phyloP scores from a whole-genome alignment of 2,113 vertebrate species.

The Campylomormyrus tamandua region DNA sequence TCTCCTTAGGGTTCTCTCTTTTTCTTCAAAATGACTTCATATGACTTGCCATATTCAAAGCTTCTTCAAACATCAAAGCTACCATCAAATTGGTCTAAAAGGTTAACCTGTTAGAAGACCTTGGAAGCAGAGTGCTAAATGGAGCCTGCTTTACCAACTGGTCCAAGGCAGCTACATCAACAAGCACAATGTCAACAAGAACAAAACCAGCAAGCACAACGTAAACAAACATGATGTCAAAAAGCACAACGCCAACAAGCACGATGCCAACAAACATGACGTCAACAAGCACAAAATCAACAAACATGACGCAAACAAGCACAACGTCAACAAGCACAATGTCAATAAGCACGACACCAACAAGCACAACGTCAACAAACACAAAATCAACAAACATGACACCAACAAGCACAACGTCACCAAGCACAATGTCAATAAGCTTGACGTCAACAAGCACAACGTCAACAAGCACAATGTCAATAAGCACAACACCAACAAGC shows the following conservation, averaged over 20 bases:
- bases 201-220: not conserved
- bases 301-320: not conserved
- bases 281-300: not conserved
- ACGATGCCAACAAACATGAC: not conserved
- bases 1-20: not conserved
- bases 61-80: slow-evolving; percentile 7
- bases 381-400: not conserved
- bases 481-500: no score
- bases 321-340: rapidly evolving
- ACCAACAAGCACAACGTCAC: not conserved
- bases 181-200: not conserved
- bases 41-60: not conserved
- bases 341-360: not conserved
- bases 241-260: not conserved
- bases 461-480: no score
- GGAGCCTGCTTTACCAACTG: not conserved
- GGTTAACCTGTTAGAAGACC: not conserved
- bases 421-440: not conserved
- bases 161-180: not conserved
- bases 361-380: not conserved
- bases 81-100: not conserved
- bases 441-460: no score
- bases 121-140: not conserved
- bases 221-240: not conserved
- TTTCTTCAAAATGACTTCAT: not conserved